Conservation (phyloP, 30 jellyfish, hydroid and myxozoan genomes). For the Turritopsis rubra region DNA sequence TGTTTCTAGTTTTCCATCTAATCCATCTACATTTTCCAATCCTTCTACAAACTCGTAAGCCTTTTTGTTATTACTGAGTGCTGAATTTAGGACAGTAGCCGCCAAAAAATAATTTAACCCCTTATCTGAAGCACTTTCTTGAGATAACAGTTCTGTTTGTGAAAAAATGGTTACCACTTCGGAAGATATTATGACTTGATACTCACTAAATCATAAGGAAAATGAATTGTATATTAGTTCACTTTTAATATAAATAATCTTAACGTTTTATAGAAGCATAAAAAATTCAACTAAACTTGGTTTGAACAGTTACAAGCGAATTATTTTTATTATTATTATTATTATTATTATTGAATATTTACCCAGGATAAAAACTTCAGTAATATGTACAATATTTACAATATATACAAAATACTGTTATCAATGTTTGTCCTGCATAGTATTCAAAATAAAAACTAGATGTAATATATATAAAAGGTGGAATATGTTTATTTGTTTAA, state of each 20-base stretch:
- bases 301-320: no score
- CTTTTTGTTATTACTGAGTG: neutral
- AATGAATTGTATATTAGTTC: neutral
- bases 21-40: constrained; percentile 1
- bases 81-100: neutral
- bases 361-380: no score
- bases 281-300: neutral
- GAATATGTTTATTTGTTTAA: no score
- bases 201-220: neutral
- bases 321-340: no score
- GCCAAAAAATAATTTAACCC: constrained; percentile 19
- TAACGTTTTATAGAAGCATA: no score
- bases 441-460: no score
- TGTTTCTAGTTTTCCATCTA: constrained; percentile 9
- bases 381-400: no score
- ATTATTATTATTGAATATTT: no score
- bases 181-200: neutral
- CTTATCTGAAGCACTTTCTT: neutral
- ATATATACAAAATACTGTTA: no score
- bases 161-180: neutral
- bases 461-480: no score
- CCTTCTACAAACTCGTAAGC: constrained; percentile 17
- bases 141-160: neutral
- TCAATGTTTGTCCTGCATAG: no score
- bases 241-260: no score